Percentiles rank a stretch among this genome's conserved stretches.
Evolutionary conservation across 2,797 vertebrate species (phyloP).

Genomic region (Rhinichthys osculus): DNA sequence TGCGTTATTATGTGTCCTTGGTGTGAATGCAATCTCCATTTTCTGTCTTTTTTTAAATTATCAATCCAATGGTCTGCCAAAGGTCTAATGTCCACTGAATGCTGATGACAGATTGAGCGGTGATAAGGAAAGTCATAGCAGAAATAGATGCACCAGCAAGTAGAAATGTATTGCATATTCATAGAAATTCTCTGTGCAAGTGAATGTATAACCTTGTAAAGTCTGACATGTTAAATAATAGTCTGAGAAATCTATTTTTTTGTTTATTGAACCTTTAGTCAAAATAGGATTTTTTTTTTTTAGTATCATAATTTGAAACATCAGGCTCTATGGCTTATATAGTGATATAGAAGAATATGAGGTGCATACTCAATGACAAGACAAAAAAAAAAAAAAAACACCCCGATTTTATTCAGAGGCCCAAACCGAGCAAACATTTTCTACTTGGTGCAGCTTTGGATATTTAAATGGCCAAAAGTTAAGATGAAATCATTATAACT

Average conservation of each 20-base stretch:
- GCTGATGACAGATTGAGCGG: slow-evolving; percentile 49
- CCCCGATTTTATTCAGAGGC: background rate
- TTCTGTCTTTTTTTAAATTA: slow-evolving; percentile 47
- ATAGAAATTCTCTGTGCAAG: background rate
- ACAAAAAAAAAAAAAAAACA: no score
- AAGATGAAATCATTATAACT: background rate
- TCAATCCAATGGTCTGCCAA: slow-evolving; percentile 55
- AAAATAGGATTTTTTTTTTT: background rate
- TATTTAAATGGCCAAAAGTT: background rate
- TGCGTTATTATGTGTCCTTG: slow-evolving; percentile 54
- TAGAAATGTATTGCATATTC: slow-evolving; percentile 3
- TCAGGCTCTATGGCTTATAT: background rate
- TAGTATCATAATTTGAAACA: background rate
- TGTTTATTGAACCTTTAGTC: no score
- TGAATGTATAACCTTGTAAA: background rate
- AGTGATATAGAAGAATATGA: background rate
- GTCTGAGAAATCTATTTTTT: background rate
- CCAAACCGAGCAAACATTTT: background rate
- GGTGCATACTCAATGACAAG: background rate
- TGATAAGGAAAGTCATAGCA: background rate
- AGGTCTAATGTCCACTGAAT: slow-evolving; percentile 53
- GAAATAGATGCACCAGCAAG: slow-evolving; percentile 28
- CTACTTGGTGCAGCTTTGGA: background rate
- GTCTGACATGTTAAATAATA: background rate
- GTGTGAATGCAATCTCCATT: slow-evolving; percentile 51